These are phyloP conservation scores for Orchestia grillus DNA, from an alignment of 1,140 invertebrate species.

Conservation along the genomic window DNA sequence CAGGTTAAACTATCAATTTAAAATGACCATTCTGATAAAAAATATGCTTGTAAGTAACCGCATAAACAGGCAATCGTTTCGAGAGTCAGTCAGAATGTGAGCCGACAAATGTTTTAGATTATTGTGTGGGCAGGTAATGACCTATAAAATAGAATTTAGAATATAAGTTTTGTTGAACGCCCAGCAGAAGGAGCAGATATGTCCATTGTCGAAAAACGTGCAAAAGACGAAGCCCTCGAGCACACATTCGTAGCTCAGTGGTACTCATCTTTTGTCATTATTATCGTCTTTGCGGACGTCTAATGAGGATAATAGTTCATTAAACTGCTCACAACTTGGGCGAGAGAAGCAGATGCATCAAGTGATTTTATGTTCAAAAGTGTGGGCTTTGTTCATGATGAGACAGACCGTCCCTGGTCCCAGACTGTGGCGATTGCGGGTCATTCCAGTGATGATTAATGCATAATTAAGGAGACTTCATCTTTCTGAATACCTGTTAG, in stretches of 20 bases:
- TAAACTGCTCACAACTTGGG: background rate
- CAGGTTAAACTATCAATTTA: no score
- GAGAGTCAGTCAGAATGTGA: background rate
- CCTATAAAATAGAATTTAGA: background rate
- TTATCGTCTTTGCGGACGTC: background rate
- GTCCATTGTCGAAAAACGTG: background rate
- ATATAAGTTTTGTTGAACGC: background rate
- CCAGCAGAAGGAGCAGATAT: background rate
- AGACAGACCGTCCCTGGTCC: background rate
- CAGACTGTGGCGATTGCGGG: background rate
- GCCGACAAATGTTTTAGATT: background rate
- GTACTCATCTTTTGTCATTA: background rate
- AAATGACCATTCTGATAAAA: background rate
- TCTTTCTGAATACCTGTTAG: slow-evolving; percentile 4
- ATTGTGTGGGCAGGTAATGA: background rate
- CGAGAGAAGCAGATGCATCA: slow-evolving; percentile 18
- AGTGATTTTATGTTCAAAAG: background rate
- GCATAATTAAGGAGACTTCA: slow-evolving; percentile 51
- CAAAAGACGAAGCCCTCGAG: background rate
- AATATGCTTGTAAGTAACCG: background rate
- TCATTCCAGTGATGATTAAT: slow-evolving; percentile 45
- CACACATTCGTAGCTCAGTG: background rate
- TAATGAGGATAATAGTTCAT: slow-evolving; percentile 27
- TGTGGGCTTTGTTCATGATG: background rate
- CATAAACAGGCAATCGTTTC: background rate